Evolutionary conservation across 2,888 invertebrate genomes (phyloP).

Genomic region (Folsomia candida): DNA sequence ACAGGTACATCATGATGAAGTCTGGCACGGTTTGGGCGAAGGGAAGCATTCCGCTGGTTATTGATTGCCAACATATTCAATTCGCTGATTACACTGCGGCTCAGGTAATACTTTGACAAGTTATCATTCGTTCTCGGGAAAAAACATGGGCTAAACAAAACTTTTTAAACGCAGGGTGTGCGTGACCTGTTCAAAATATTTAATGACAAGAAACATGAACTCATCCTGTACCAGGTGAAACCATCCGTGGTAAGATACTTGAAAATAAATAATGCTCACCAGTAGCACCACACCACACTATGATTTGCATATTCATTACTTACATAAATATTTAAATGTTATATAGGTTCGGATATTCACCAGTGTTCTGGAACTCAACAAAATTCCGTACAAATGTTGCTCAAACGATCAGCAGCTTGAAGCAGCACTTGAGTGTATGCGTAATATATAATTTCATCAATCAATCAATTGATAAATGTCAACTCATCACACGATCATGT

Average conservation of each 20-base stretch:
- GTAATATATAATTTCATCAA: too few species aligned
- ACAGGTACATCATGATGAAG: slow-evolving; percentile 55
- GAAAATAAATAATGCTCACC: too few species aligned
- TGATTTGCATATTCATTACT: too few species aligned
- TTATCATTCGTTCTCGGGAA: too few species aligned
- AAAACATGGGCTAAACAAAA: too few species aligned
- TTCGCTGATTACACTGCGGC: slow-evolving; percentile 85
- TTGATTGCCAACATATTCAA: slow-evolving; percentile 84
- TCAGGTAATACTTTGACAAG: slow-evolving; percentile 62
- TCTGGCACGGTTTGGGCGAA: slow-evolving; percentile 66
- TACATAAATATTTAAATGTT: too few species aligned
- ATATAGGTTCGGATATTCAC: slow-evolving; percentile 44
- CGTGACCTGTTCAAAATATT: slow-evolving; percentile 46
- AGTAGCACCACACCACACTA: too few species aligned
- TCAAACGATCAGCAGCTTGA: slow-evolving; percentile 63
- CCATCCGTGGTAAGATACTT: slow-evolving; percentile 44
- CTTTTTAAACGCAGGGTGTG: slow-evolving; percentile 43
- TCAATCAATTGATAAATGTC: too few species aligned
- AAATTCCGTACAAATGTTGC: slow-evolving; percentile 63
- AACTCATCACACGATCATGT: too few species aligned
- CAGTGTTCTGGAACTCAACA: slow-evolving; percentile 41
- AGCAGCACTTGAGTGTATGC: slow-evolving; percentile 62
- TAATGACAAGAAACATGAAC: slow-evolving; percentile 43
- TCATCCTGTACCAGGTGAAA: slow-evolving; percentile 48
- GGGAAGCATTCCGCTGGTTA: slow-evolving; percentile 70